phyloP scores from a whole-genome alignment of 2,888 invertebrate genomes.

The Neria commutata region DNA sequence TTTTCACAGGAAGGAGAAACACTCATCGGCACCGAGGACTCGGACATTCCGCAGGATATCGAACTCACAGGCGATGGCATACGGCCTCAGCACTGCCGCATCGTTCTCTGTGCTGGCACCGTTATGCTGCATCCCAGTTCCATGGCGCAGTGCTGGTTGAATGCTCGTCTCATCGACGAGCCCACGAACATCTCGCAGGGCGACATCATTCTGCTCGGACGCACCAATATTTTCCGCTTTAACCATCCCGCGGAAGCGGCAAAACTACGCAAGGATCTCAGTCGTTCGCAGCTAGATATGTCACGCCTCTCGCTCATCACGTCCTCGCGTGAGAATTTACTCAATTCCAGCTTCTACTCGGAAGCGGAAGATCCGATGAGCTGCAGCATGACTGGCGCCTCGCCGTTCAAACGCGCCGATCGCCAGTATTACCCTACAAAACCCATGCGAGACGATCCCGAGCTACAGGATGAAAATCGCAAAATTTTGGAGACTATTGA shows the following conservation, averaged over 20 bases:
- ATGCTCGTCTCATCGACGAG: slow-evolving; percentile 77
- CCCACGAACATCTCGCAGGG: slow-evolving; percentile 82
- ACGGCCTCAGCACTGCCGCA: slow-evolving; percentile 78
- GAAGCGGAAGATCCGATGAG: slow-evolving; percentile 52
- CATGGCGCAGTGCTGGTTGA: slow-evolving; percentile 82
- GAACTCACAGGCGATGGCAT: slow-evolving; percentile 78
- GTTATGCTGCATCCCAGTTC: slow-evolving; percentile 76
- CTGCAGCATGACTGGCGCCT: slow-evolving; percentile 36
- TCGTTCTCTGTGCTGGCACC: slow-evolving; percentile 72
- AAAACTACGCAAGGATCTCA: slow-evolving; percentile 74
- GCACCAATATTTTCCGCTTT: slow-evolving; percentile 84
- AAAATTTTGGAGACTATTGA: slow-evolving; percentile 72
- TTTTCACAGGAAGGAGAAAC: slow-evolving; percentile 80
- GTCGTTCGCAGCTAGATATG: slow-evolving; percentile 74
- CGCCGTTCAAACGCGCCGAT: slow-evolving; percentile 53
- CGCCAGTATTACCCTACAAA: slow-evolving; percentile 60
- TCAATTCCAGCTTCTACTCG: slow-evolving; percentile 61
- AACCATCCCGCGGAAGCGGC: slow-evolving; percentile 91
- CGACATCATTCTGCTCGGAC: slow-evolving; percentile 77
- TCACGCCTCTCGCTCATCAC: slow-evolving; percentile 82
- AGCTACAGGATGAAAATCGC: slow-evolving; percentile 70
- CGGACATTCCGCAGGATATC: slow-evolving; percentile 72
- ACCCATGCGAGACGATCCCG: slow-evolving; percentile 65
- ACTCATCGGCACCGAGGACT: slow-evolving; percentile 80
- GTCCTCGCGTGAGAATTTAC: slow-evolving; percentile 72